Evolutionary conservation across 2,113 vertebrate species (phyloP), one percentile per base, ranked within the genome.

Genomic region (Heterochromis multidens): DNA sequence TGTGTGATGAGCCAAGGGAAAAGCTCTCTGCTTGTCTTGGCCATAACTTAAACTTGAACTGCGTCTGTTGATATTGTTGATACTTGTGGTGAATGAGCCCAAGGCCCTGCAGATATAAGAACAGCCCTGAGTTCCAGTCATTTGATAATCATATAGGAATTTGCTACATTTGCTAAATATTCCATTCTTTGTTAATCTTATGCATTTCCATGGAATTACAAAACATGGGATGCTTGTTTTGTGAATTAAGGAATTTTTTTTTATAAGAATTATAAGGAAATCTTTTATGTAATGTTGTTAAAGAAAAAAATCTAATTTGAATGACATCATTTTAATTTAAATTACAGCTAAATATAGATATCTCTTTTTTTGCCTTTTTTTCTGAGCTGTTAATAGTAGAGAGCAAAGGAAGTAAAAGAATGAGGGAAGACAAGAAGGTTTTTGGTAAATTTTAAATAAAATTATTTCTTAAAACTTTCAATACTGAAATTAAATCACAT

Each of bases 91-190:
- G 37, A 70, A 70, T 70, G 37, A 43, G 85, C 87, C 88, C 19
- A 60, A 90, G 87, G 89, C 80, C 65, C 62, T 40, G 65, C 62
- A 83, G 87, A 93, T 88, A 89, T 67, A 67, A 85, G 77, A 86
- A 60, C 74, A 25, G 58, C 89, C 89, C 56, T 80, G 76, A 92
- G 86, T 82, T 88, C 65, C 27, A 13, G 70, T 92, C 87, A 93
- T 93, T 93, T 93, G 80, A 86, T 82, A 92, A 92, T 92, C 88
- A 91, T 91, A n/a, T n/a, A n/a, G n/a, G n/a, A n/a, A n/a, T n/a
- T n/a, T 89, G 76, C 17, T 67, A 93, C 88, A 79, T 74, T 86
- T 70, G 37, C 79, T 77, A 35, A 84, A 80, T 79, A 4, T 77
- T 86, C 54, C 79, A 61, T 87, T 85, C 89, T 80, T 86, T 57